Percentiles rank a stretch among this genome's conserved stretches.
phyloP scores from a whole-genome alignment of 2,797 vertebrate genomes.

The Tokudaia tokunoshimensis region DNA sequence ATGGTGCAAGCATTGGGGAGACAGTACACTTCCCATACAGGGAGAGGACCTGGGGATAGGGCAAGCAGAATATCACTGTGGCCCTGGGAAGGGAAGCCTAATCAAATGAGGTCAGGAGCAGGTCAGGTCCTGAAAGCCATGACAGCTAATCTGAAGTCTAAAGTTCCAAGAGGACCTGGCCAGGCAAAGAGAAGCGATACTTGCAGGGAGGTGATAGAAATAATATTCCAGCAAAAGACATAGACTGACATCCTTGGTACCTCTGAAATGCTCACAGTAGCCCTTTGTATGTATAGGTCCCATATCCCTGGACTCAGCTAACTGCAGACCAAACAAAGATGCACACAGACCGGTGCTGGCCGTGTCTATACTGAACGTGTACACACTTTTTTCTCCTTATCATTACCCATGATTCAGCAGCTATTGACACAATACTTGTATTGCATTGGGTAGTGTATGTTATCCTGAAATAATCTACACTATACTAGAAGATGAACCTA shows the following conservation, averaged over 20 bases:
- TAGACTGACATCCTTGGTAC: not conserved
- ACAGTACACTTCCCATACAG: not conserved
- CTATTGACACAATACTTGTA: not conserved
- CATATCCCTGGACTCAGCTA: not conserved
- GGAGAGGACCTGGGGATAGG: not conserved
- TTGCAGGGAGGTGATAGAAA: not conserved
- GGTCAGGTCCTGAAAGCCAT: not conserved
- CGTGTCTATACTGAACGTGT: fast-evolving
- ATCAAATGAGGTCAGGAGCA: not conserved
- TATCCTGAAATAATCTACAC: not conserved
- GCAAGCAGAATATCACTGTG: not conserved
- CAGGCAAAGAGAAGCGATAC: not conserved
- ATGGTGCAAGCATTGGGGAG: not conserved
- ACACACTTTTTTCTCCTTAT: not conserved
- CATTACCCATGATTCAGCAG: not conserved
- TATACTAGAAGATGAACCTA: not conserved
- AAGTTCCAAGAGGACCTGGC: not conserved
- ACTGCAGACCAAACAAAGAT: not conserved
- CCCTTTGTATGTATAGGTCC: not conserved
- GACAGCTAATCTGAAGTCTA: not conserved
- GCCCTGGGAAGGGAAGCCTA: not conserved
- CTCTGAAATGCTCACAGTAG: not conserved
- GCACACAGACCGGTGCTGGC: too few relatives aligned
- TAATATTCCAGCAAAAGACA: not conserved
- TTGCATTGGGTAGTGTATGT: too few relatives aligned